Base-by-base conservation (phyloP, 2,113 vertebrate genomes). In the Colaptes auratus region DNA sequence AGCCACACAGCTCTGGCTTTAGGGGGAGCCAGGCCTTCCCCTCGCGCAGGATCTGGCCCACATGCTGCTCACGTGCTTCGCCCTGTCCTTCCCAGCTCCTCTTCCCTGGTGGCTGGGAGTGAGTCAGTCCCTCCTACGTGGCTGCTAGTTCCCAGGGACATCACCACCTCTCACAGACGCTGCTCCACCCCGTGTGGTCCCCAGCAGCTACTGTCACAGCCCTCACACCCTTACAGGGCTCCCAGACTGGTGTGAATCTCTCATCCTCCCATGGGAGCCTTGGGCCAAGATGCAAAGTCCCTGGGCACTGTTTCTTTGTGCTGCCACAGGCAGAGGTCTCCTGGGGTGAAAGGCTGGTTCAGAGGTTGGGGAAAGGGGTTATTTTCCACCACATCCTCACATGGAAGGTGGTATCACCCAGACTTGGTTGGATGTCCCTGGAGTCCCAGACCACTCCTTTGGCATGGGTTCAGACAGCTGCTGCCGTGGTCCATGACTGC, bases 31-130 rank as follows among this genome's bases (percentile, higher is more conserved):
- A 11, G 25, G n/a, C 35, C 35, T 63, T 46, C 25, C 28, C 25
- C 4, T 1, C 0, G 36, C 0, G 0, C 48, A 19, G 71, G 58
- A 65, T 53, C 18, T 0, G 0, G 12, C 66, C 61, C 16, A 1
- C 1, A 13, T 78, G 74, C 55, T 4, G 8, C 55, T 92, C 74
- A n/a, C 10, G 2, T 1, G 21, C 53, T 89, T 89, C 8, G 2
- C 55, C 61, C 71, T 9, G 0, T 84, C 82, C 66, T 42, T 63
- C 39, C 39, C 6, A 0, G 31, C 28, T 50, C 21, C 61, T 53
- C 70, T 76, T 70, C 39, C 67, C 25, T 0, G 1, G 52, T 4
- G 2, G 10, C 2, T 35, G n/a, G 9, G 53, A 24, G 66, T 93
- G 89, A 93, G 58, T 92, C 88, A 88, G 77, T 78, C 33, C 71